phyloP scores from a whole-genome alignment of 2,113 vertebrate species.

The Verasper variegatus region DNA sequence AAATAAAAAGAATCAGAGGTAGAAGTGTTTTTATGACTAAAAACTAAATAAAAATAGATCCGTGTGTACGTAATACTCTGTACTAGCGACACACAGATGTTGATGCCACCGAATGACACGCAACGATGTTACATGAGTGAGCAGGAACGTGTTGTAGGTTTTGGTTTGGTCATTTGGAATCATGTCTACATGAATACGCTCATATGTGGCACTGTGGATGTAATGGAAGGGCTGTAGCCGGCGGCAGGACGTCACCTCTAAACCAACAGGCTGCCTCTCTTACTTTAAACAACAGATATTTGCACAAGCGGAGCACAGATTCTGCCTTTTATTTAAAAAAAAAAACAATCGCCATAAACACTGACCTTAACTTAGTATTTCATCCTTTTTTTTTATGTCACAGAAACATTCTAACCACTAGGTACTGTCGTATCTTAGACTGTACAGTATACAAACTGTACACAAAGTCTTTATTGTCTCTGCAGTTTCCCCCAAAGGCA shows the following conservation, averaged over 20 bases:
- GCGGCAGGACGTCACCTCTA: constrained; percentile 20
- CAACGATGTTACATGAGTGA: constrained; percentile 20
- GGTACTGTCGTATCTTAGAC: background rate
- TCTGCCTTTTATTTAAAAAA: constrained; percentile 26
- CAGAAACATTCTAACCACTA: constrained; percentile 3
- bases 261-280: constrained; percentile 47
- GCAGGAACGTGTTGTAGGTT: constrained; percentile 28
- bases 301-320: constrained; percentile 45
- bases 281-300: constrained; percentile 45
- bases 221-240: constrained; percentile 10
- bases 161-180: constrained; percentile 32
- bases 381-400: background rate
- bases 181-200: constrained; percentile 36
- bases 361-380: background rate
- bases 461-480: constrained; percentile 43
- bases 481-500: constrained; percentile 67
- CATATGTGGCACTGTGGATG: constrained; percentile 55
- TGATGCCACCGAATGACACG: background rate
- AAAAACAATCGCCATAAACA: constrained; percentile 29
- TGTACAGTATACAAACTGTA: constrained; percentile 37
- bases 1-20: constrained; percentile 55
- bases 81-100: constrained; percentile 35
- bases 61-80: constrained; percentile 26
- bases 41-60: constrained; percentile 6
- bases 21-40: constrained; percentile 56